phyloP scores from a whole-genome alignment of 2,888 invertebrate genomes.

The Leucozona laternaria region DNA sequence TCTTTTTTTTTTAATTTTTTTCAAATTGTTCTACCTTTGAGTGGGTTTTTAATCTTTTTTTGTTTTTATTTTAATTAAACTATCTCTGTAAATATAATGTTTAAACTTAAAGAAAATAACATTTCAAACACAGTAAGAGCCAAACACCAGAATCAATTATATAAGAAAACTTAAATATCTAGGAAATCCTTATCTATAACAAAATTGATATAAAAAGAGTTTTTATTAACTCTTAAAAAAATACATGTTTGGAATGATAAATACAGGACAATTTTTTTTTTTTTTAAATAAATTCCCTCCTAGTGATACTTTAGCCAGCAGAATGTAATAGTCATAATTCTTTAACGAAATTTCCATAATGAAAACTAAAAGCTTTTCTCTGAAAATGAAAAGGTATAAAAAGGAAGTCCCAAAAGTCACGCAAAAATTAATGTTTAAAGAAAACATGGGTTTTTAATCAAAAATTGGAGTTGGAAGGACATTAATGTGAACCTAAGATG shows the following conservation, averaged over 20 bases:
- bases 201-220: background rate
- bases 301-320: no score
- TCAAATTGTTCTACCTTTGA: slow-evolving; percentile 11
- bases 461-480: no score
- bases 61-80: background rate
- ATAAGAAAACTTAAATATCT: slow-evolving; percentile 37
- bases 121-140: slow-evolving; percentile 64
- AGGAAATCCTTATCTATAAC: slow-evolving; percentile 12
- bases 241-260: background rate
- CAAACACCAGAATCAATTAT: slow-evolving; percentile 71
- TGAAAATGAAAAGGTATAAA: no score
- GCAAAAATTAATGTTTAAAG: no score
- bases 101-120: background rate
- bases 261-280: no score
- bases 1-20: background rate
- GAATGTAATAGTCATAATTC: no score
- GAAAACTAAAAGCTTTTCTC: no score
- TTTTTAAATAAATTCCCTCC: no score
- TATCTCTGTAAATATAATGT: slow-evolving; percentile 59
- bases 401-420: no score
- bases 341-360: no score
- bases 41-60: background rate
- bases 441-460: no score
- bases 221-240: background rate
- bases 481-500: no score